Evolutionary conservation across 2,113 vertebrate genomes (phyloP), one percentile per base, ranked within the genome.

Genomic region (Asarcornis scutulata): DNA sequence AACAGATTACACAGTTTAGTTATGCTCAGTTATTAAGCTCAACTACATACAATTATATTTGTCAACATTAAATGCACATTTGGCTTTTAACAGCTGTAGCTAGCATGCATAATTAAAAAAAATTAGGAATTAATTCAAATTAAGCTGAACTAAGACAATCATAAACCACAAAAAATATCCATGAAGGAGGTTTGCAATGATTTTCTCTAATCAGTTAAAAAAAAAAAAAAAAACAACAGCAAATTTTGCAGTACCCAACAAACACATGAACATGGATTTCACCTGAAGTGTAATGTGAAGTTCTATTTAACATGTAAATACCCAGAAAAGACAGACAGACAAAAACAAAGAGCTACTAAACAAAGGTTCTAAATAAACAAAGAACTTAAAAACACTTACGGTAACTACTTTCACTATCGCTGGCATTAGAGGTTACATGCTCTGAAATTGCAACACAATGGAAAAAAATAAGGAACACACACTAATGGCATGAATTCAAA

Each of bases 381-480:
- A 83, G 85, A 96, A 97, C 89, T 95, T 91, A 97, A 97, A 96
- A 95, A 96, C 97, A 99, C 99, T 99, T 99, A 99, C 99, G 99
- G 99, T 99, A 99, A 98, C 99, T 99, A 98, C 99, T 99, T 98
- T 99, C 99, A 96, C 99, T 99, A 98, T 99, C 99, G 97, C 99
- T 99, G 99, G 99, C 99, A 96, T 99, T 99, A 97, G 99, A 99
- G 68, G 99, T 99, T 97, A 99, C 98, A 73, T 99, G 99, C 97
- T 99, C 99, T 99, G 99, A 96, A 99, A 99, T 97, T 96, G 98
- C 94, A 99, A 98, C 97, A 98, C 97, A 98, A 98, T 97, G 97
- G 97, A 96, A 97, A 94, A 93, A 98, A 97, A 98, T 98, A 97
- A 99, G 98, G 96, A 97, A 98, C 86, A 93, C 95, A 97, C 71